Percentiles rank a stretch among this genome's conserved stretches.
Conservation (phyloP, 2,797 vertebrate genomes). For the Poeciliopsis turneri region DNA sequence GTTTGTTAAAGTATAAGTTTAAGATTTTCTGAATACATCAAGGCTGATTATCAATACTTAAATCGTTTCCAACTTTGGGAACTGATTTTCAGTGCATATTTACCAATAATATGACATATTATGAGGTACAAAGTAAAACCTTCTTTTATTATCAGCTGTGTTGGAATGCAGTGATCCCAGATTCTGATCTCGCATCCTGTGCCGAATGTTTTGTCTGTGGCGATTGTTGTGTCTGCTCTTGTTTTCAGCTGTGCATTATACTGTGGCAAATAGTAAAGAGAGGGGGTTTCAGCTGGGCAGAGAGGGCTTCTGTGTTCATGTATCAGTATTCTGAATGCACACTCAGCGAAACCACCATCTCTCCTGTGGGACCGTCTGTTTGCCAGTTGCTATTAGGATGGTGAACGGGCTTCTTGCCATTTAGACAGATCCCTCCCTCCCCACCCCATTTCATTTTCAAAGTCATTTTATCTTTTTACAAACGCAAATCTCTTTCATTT, state of each 20-base stretch:
- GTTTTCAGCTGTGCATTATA: conserved; percentile 32
- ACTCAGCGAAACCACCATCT: conserved; percentile 70
- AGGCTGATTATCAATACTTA: neutral
- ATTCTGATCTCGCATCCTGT: neutral
- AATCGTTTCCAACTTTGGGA: neutral
- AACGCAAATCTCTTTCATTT: conserved; percentile 48
- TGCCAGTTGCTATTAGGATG: conserved; percentile 66
- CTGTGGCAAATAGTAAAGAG: conserved; percentile 12
- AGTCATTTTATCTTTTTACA: conserved; percentile 35
- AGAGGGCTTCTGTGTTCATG: conserved; percentile 31
- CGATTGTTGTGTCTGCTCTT: conserved; percentile 60
- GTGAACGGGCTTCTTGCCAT: conserved; percentile 74
- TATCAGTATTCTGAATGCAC: conserved; percentile 80
- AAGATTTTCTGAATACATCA: neutral
- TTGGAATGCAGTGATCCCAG: conserved; percentile 3
- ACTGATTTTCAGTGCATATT: neutral
- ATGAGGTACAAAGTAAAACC: neutral
- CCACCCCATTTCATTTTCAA: conserved; percentile 25
- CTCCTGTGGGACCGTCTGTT: conserved; percentile 71
- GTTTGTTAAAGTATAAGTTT: neutral
- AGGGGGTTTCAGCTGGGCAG: conserved; percentile 16
- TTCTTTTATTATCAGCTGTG: neutral
- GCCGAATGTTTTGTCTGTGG: conserved; percentile 47
- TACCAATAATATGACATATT: neutral
- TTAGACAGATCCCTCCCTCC: conserved; percentile 42